Base-by-base conservation (phyloP, 2,888 invertebrate species). In the Drosophila limbata region DNA sequence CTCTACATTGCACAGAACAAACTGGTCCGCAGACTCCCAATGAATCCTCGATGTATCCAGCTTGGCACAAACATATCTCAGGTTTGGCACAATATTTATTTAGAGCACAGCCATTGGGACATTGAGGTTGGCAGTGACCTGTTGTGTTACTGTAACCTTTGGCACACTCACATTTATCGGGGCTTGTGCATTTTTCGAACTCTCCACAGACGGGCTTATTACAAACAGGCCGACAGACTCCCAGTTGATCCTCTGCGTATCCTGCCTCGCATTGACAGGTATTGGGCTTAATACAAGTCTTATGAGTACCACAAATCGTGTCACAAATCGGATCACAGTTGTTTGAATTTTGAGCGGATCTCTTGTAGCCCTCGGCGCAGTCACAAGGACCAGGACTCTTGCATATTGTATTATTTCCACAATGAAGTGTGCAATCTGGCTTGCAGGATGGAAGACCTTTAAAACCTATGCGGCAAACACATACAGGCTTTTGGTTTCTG, bases 321-420 rank as follows among this genome's bases (percentile, higher is more conserved):
- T 48, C 9, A 15, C 86, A 85, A 13, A 62, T 6, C 1, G 75
- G 69, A 6, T 42, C 50, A 40, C 79, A 79, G 25, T 64, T 45
- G 1, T 2, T 13, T 0, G 13, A 17, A 10, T 52, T 45, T 15
- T 1, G 47, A 50, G 50, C 25, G 57, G 72, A 75, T 28, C 55
- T 39, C 50, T 42, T 55, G 91, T 93, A 96, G 0, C 96, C 96
- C 0, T 93, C 90, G 70, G 94, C 94, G 79, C 96, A 96, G 42
- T 94, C 93, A 83, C 96, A 96, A 78, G 94, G 93, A 88, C 95
- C 94, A 0, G 96, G 96, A 0, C 94, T 94, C 0, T 95, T 94
- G 76, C 96, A 96, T 3, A 93, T 92, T 0, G 92, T 92, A 76
- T 73, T 6, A 84, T 82, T 3, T 65, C 67, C 65, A 48, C 90